A percentile compares a stretch with the other conserved stretches of the same genome.
These are phyloP conservation scores for Limnothrissa miodon DNA, from an alignment of 2,113 vertebrate genomes.

Conservation along the genomic window DNA sequence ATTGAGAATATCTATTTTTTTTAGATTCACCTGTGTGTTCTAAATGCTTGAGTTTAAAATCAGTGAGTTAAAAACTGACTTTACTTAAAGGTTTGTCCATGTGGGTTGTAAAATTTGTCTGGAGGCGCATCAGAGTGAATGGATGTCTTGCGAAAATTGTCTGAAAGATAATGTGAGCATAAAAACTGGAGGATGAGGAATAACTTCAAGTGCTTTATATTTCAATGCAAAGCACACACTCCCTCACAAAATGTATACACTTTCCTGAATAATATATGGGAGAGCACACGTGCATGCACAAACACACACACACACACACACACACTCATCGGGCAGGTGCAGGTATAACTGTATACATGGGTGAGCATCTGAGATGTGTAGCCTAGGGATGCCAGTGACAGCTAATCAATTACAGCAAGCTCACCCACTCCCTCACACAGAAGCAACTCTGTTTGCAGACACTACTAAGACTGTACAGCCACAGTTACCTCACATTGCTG, in stretches of 20 bases:
- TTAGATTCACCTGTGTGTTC: too few relatives aligned
- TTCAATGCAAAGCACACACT: not conserved
- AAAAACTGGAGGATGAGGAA: not conserved
- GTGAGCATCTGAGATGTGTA: not conserved
- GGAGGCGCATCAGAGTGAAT: not conserved
- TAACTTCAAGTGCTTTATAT: constrained; percentile 2
- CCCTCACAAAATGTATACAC: not conserved
- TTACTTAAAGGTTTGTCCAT: not conserved
- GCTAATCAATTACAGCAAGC: constrained; percentile 25
- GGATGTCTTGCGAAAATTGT: not conserved
- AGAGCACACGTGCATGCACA: not conserved
- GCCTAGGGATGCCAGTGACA: constrained; percentile 5
- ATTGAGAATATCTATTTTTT: not conserved
- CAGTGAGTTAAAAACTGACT: not conserved
- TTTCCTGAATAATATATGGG: constrained; percentile 5
- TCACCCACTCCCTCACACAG: not conserved
- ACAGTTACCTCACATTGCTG: not conserved
- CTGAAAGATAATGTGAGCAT: not conserved
- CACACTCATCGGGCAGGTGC: not conserved
- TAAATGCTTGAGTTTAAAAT: not conserved
- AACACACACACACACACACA: not conserved
- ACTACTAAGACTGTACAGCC: constrained; percentile 7
- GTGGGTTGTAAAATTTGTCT: not conserved
- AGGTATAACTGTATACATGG: not conserved
- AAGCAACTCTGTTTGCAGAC: not conserved